Conservation (phyloP, 2,888 invertebrate genomes). For the Poecilobothrus nobilitatus region DNA sequence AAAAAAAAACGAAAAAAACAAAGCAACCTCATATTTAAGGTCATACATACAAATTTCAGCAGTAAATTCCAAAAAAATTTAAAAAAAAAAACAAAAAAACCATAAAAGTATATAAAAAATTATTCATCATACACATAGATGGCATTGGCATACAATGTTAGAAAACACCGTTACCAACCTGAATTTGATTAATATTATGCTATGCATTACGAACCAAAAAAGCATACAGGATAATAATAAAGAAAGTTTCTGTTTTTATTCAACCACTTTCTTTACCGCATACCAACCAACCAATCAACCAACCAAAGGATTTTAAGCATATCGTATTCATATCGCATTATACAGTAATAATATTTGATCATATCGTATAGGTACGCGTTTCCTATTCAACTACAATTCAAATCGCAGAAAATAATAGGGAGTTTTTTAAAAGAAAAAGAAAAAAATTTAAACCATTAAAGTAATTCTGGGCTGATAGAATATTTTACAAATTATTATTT, state of each 20-base stretch:
- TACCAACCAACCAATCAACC: too few relatives aligned
- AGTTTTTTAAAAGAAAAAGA: too few relatives aligned
- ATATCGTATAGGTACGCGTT: too few relatives aligned
- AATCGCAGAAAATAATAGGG: too few relatives aligned
- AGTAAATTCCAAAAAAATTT: too few relatives aligned
- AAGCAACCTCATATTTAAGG: background rate
- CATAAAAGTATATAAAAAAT: background rate
- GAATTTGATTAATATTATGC: conserved; percentile 6
- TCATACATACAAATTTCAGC: background rate
- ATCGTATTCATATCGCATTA: too few relatives aligned
- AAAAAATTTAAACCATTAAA: too few relatives aligned
- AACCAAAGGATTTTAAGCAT: too few relatives aligned
- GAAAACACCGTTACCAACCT: background rate
- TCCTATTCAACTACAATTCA: too few relatives aligned
- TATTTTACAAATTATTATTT: background rate
- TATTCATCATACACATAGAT: background rate
- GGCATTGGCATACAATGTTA: background rate
- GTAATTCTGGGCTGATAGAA: background rate
- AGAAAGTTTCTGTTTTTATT: background rate
- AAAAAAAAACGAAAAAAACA: background rate
- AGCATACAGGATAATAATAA: background rate
- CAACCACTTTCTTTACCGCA: too few relatives aligned
- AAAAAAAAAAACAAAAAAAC: background rate
- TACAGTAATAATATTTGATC: too few relatives aligned
- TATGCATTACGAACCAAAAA: background rate